A percentile compares a stretch with the other conserved stretches of the same genome.
Evolutionary conservation across 2,113 vertebrate species (phyloP).

Genomic region (Protobothrops flavoviridis): DNA sequence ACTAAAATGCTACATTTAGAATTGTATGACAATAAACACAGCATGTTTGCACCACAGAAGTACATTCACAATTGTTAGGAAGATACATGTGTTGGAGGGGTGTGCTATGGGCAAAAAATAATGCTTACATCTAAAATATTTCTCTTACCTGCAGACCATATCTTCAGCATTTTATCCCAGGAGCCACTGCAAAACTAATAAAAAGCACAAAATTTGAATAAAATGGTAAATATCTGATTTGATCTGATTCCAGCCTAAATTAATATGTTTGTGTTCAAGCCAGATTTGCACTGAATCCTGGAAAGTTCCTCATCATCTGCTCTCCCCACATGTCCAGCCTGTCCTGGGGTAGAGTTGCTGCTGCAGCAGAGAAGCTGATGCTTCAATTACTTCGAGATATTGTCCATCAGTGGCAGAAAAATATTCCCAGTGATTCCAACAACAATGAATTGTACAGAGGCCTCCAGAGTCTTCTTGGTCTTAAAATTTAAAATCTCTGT

Average conservation of each 20-base stretch:
- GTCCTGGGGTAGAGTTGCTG: not conserved
- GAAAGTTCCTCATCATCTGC: no score
- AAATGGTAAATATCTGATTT: not conserved
- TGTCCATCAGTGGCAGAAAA: not conserved
- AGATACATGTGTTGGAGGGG: no score
- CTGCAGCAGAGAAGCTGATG: not conserved
- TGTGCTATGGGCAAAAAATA: not conserved
- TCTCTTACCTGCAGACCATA: slow-evolving; percentile 93
- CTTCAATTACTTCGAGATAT: not conserved
- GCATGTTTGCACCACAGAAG: no score
- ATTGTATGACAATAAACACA: not conserved
- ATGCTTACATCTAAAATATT: not conserved
- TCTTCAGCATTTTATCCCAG: slow-evolving; percentile 99
- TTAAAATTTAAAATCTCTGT: not conserved
- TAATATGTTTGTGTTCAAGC: not conserved
- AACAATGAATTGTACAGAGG: not conserved
- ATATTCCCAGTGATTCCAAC: not conserved
- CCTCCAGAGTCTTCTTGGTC: not conserved
- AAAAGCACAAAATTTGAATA: not conserved
- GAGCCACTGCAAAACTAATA: slow-evolving; percentile 96
- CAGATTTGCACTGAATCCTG: not conserved
- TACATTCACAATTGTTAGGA: not conserved
- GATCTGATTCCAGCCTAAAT: not conserved
- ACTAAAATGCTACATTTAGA: not conserved
- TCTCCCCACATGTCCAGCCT: not conserved